These are phyloP conservation scores for Furcula furcula DNA, from an alignment of 2,888 invertebrate species.

Conservation along the genomic window DNA sequence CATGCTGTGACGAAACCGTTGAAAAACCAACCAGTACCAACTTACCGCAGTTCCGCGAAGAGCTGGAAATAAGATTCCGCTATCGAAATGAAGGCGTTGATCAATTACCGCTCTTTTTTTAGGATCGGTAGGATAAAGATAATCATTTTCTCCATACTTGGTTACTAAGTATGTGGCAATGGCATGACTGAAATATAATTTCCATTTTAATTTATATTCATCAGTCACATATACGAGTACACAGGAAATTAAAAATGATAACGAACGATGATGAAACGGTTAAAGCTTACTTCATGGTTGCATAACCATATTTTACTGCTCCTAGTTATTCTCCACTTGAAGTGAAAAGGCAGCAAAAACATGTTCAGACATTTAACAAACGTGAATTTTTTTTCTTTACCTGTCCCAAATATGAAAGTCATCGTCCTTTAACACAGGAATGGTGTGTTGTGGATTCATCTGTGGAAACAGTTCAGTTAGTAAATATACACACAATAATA, in stretches of 20 bases:
- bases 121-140: constrained; percentile 78
- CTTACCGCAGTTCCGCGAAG: constrained; percentile 48
- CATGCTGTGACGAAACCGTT: no score
- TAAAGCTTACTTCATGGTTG: no score
- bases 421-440: constrained; percentile 78
- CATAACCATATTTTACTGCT: no score
- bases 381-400: constrained; percentile 13
- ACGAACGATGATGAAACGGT: no score
- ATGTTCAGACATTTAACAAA: no score
- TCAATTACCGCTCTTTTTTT: constrained; percentile 74
- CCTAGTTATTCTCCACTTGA: no score
- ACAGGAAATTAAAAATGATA: no score
- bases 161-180: constrained; percentile 81
- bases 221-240: no score
- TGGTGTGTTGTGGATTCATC: constrained; percentile 79
- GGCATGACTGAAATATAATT: constrained; percentile 45
- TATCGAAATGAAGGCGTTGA: constrained; percentile 80
- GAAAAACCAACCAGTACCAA: no score
- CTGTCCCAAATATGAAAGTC: constrained; percentile 78
- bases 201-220: no score
- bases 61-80: constrained; percentile 73
- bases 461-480: constrained; percentile 35
- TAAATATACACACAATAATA: no score
- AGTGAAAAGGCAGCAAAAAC: no score
- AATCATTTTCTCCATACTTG: constrained; percentile 79